Percentiles rank a stretch among this genome's conserved stretches.
These are phyloP conservation scores for Haliclystus octoradiatus DNA, from an alignment of 30 jellyfish, hydroid and myxozoan genomes.

Conservation along the genomic window DNA sequence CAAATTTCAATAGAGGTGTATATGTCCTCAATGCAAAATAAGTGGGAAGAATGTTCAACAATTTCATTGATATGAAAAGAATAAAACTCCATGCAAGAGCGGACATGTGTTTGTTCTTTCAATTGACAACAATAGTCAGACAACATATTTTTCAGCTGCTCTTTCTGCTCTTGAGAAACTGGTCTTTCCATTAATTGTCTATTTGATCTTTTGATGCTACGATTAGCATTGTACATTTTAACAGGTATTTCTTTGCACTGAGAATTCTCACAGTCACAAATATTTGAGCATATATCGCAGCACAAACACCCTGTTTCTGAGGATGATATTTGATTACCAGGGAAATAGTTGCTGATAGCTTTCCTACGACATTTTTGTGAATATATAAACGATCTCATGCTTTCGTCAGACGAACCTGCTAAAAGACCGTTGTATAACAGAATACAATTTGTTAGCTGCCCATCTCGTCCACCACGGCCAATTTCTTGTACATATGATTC, in stretches of 20 bases:
- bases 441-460: conserved; percentile 6
- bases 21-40: conserved; percentile 7
- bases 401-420: conserved; percentile 3
- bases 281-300: conserved; percentile 12
- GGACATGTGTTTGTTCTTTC: not conserved
- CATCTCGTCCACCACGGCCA: conserved; percentile 45
- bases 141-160: not conserved
- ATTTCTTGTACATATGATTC: conserved; percentile 30
- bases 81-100: not conserved
- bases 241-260: too few species aligned
- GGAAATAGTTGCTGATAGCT: not conserved
- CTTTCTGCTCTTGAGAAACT: not conserved
- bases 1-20: conserved; percentile 2
- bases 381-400: conserved; percentile 11
- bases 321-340: not conserved
- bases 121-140: too few species aligned
- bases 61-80: conserved; percentile 7
- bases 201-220: too few species aligned
- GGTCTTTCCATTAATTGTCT: not conserved
- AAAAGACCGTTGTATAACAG: conserved; percentile 25
- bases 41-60: not conserved
- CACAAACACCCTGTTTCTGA: conserved; percentile 3
- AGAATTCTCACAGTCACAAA: conserved; percentile 7
- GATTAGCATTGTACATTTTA: too few species aligned
- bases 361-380: conserved; percentile 8